Base-by-base conservation (phyloP, 2,113 vertebrate species). In the Anoura caudifer region DNA sequence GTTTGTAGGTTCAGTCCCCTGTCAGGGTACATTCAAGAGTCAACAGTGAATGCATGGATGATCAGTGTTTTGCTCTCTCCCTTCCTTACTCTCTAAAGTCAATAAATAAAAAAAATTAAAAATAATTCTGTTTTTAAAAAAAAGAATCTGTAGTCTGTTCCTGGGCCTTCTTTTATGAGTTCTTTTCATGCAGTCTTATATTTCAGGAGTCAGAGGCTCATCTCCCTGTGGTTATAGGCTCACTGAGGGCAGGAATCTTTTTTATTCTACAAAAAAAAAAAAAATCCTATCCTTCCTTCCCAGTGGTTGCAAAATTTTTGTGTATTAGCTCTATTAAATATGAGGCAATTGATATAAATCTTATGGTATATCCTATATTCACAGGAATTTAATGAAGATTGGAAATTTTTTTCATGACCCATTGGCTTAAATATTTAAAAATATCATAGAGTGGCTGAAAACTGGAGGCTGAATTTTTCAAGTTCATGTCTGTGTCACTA, bases 401-500 rank as follows among this genome's bases (percentile, higher is more conserved):
- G 54, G 63, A 50, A 28, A 41, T 54, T 73, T 94, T 61, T 31
- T 81, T 80, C 33, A 76, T 90, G 45, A 43, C 41, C 67, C 38
- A 81, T 24, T 86, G 76, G 83, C 24, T 69, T 33, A 28, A 26
- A 69, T 38, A 47, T 52, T 87, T 87, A 92, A 59, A 92, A 73
- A 52, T 14, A 72, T 67, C 20, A 80, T 38, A 11, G 22, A 88
- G 76, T 94, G 61, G 41, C 69, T 85, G 41, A 61, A 96, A 96
- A 69, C 59, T 94, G 73, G 67, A 95, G 96, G 73, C 50, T 65
- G 50, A 63, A 36, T 59, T 89, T 38, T 88, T 59, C 63, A 83
- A 84, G 89, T 97, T 97, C 95, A 91, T 13, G 75, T 96, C 95
- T 89, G 86, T 95, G 91, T 94, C 89, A 92, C 31, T 89, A 31